Base-by-base conservation (phyloP, 2,113 vertebrate species). In the Illadopsis cleaveri region DNA sequence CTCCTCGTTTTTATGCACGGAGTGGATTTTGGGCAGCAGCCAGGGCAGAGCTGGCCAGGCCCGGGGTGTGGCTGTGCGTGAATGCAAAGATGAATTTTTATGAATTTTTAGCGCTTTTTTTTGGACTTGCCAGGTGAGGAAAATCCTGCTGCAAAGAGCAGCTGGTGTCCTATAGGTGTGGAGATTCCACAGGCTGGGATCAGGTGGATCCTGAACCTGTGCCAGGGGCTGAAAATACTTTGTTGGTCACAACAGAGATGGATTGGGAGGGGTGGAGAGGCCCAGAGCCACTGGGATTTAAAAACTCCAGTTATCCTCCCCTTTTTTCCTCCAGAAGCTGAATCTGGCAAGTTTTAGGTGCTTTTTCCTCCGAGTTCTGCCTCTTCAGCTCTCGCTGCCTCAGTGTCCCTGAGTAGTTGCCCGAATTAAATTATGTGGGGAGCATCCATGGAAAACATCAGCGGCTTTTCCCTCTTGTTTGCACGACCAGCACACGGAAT, bases 91-190 rank as follows among this genome's bases (percentile, higher is more conserved):
- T 23, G 0, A 2, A 0, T 48, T 84, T 76, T 51, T 16, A 8
- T 23, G 0, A 2, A 0, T 48, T 84, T 76, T 51, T 16, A 31
- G 51, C 51, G 31, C 14, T 51, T 10, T 2, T 28, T 86, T 2
- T 28, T 86, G 22, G 5, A 2, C 21, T 21, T 50, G 22, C 48
- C 51, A 45, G 61, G 45, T 25, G 82, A 33, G 47, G 15, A 9
- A 18, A 71, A 33, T 15, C 22, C 22, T 50, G 62, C 66, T 61
- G 2, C 7, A 19, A n/a, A 11, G 40, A 13, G 3, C 19, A 42
- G 62, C 85, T 24, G 73, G n/a, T 23, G 38, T 11, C 70, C 78
- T 3, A 0, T 0, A 8, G 31, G 1, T 25, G 82, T 0, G 1
- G 51, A 6, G 70, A 53, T 71, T 20, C 33, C 53, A 5, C 27